Evolutionary conservation across 2,888 invertebrate genomes (phyloP), one percentile per base, ranked within the genome.

Genomic region (Lepidocyrtoides sp.): DNA sequence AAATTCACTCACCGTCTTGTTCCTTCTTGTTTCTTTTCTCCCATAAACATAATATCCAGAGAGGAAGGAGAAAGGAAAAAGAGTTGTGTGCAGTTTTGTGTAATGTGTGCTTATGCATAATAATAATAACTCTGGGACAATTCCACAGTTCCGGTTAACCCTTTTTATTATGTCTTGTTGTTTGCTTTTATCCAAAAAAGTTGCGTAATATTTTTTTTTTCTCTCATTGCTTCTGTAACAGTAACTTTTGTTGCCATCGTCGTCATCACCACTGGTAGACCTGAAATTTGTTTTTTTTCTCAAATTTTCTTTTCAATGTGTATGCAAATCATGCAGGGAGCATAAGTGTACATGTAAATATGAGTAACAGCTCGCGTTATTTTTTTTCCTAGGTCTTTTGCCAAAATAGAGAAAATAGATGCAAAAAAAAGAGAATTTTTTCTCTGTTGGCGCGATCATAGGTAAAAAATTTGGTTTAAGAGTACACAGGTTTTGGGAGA

Each of bases 281-380:
- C 57, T 57, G n/a, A n/a, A n/a, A n/a, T n/a, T n/a, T n/a, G n/a
- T n/a, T n/a, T 17, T 57, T 51, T 57, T 48, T n/a, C 48, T 48
- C n/a, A 14, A 10, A 57, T 57, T 57, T 51, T n/a, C 8, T 57
- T 17, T n/a, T 2, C 57, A 57, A 57, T 66, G 32, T 66, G 66
- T 66, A 66, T 66, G 66, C 66, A 66, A 66, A 66, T 66, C 66
- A 66, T n/a, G n/a, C n/a, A n/a, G 12, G 66, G 23, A 66, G 66
- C 29, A 66, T 29, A n/a, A n/a, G n/a, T n/a, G n/a, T n/a, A n/a
- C n/a, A n/a, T n/a, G n/a, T n/a, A 66, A 66, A 66, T 29, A 29
- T 66, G 29, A 26, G 32, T 32, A 66, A 29, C 29, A 66, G 66
- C 66, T 29, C 66, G 66, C n/a, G 44, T 44, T 32, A 17, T 41